Evolutionary conservation across 2,888 invertebrate genomes (phyloP).

Genomic region (Dryocosmus kuriphilus): DNA sequence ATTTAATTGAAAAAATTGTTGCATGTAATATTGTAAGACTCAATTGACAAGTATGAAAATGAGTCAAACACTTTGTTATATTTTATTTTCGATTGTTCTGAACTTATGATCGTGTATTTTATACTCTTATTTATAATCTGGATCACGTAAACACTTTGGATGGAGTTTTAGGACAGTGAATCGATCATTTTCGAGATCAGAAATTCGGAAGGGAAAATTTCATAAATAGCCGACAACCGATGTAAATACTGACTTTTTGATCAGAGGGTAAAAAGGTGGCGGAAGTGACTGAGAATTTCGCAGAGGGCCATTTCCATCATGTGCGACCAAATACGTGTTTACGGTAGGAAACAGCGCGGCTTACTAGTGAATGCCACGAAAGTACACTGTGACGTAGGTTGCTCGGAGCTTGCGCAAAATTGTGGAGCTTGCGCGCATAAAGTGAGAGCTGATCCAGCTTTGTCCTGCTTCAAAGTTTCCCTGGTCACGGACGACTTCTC

Average conservation of each 20-base stretch:
- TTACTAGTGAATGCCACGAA: slow-evolving; percentile 27
- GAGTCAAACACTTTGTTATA: background rate
- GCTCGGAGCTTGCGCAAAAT: slow-evolving; percentile 46
- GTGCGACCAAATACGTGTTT: slow-evolving; percentile 37
- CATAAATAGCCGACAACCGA: background rate
- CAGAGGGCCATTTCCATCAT: slow-evolving; percentile 11
- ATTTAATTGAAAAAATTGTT: background rate
- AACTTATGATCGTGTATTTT: background rate
- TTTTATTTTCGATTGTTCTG: background rate
- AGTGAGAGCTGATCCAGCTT: slow-evolving; percentile 11
- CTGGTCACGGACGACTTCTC: background rate
- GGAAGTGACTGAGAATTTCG: slow-evolving; percentile 2
- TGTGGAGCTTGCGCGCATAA: slow-evolving; percentile 46
- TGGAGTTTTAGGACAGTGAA: background rate
- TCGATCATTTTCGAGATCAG: background rate
- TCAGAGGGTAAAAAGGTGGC: background rate
- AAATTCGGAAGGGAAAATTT: background rate
- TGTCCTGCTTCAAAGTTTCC: slow-evolving; percentile 4
- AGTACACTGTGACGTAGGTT: slow-evolving; percentile 6
- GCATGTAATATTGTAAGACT: background rate
- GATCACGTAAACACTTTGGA: background rate
- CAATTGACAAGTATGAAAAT: background rate
- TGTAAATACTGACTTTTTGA: slow-evolving; percentile 36
- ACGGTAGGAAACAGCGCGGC: slow-evolving; percentile 43
- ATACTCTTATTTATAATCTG: background rate